Base-by-base conservation (phyloP, 2,888 invertebrate species). In the Melieria crassipennis region DNA sequence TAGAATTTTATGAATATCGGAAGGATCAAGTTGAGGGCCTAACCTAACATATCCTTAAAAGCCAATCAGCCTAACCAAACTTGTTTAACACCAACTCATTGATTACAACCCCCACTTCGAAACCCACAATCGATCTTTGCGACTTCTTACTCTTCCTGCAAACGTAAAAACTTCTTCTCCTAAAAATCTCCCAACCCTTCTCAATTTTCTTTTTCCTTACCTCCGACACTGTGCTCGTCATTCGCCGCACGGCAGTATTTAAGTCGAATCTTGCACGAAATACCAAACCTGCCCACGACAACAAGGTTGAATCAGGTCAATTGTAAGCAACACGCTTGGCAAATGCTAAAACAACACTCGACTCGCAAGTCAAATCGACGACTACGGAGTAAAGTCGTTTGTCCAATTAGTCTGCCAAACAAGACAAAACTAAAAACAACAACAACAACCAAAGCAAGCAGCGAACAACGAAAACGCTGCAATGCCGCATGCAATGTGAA, bases 401-500 rank as follows among this genome's bases (percentile, higher is more conserved):
- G 72, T 72, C 72, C 72, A 72, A 72, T 72, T 72, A 72, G 72
- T 65, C 63, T 57, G 61, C 45, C 56, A 69, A 72, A 72, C 66
- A 71, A 63, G 55, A 61, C 66, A 66, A 71, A 71, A 66, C 7
- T 43, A 43, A 45, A n/a, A 50, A 11, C 48, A 67, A 50, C 50
- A 61, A 16, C 43, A 42, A 67, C n/a, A 13, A 3, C 30, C 13
- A 60, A 61, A 67, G 48, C 52, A 67, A 67, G 61, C 60, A 30
- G 30, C 30, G 52, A 43, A 45, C 60, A 60, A 43, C 48, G 67
- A 67, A 67, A 60, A 52, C 58, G 9, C 61, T 50, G 11, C 10
- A 61, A 45, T 50, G 43, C 7, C 52, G 9, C 42, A 16, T 9
- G 52, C 4, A 67, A 58, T 52, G 67, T 61, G 66, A 47, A 13